These are phyloP conservation scores for Tarsius wallacei DNA, from an alignment of 2,797 vertebrate genomes.

Conservation along the genomic window DNA sequence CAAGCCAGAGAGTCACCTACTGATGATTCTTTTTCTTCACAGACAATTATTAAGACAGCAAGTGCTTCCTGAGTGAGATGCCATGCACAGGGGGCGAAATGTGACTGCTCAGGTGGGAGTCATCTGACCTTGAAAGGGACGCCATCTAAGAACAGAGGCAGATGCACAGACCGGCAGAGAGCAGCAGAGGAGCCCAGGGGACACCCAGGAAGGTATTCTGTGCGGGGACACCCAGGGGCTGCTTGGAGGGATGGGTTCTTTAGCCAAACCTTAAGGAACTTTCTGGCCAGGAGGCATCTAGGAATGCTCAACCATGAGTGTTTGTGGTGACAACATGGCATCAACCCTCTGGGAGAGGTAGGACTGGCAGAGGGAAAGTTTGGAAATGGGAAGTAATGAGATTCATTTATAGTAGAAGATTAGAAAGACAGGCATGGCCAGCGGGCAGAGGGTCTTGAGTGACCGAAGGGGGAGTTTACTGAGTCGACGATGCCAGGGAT, in stretches of 20 bases:
- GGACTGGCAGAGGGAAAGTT: not conserved
- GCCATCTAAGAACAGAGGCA: not conserved
- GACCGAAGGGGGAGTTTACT: not conserved
- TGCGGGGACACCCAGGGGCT: not conserved
- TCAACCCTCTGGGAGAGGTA: not conserved
- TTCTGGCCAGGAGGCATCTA: not conserved
- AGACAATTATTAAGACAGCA: not conserved
- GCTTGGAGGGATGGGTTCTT: not conserved
- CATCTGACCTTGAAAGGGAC: not conserved
- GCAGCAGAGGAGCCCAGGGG: accelerated
- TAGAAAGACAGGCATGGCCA: not conserved
- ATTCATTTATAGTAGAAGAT: not conserved
- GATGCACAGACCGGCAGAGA: not conserved
- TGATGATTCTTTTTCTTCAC: constrained; percentile 7
- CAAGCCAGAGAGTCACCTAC: not conserved
- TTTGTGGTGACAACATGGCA: not conserved
- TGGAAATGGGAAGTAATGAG: not conserved
- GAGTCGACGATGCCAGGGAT: not conserved
- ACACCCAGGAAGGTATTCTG: not conserved
- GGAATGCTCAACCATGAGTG: not conserved
- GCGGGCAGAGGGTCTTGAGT: not conserved
- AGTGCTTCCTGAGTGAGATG: not conserved
- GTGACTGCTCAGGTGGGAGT: not conserved
- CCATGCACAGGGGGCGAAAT: not conserved
- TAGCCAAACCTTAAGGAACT: not conserved